These are phyloP conservation scores for Melanostoma scalare DNA, from an alignment of 2,888 invertebrate species.

Conservation along the genomic window DNA sequence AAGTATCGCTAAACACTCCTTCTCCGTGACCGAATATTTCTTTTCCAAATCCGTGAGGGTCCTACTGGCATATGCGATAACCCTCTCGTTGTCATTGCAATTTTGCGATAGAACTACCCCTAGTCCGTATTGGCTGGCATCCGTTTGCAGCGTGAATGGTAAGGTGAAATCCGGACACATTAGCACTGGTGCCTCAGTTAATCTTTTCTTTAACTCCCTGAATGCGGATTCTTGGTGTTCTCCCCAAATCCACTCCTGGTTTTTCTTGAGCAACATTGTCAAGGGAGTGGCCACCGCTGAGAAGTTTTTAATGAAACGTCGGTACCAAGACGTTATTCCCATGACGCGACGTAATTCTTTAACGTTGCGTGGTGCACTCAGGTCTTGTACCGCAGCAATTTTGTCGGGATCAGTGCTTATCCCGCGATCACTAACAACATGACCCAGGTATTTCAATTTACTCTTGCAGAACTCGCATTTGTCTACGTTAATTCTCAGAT, in stretches of 20 bases:
- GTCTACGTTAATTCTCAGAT: background rate
- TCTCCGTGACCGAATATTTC: background rate
- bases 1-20: background rate
- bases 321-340: conserved; percentile 45
- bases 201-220: conserved; percentile 16
- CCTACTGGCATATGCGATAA: background rate
- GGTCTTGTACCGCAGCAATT: conserved; percentile 18
- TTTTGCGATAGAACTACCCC: background rate
- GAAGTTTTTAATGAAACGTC: conserved; percentile 44
- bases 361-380: conserved; percentile 14
- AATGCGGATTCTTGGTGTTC: conserved; percentile 33
- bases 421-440: conserved; percentile 31
- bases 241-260: conserved; percentile 36
- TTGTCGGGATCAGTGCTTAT: conserved; percentile 44
- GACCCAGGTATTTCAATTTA: conserved; percentile 29
- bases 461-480: conserved; percentile 21
- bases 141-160: conserved; percentile 43
- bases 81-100: no score
- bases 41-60: background rate
- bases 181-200: conserved; percentile 44
- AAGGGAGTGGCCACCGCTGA: conserved; percentile 9
- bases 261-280: conserved; percentile 43
- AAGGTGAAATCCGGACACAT: conserved; percentile 34
- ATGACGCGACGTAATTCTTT: conserved; percentile 23
- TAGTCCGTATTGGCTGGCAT: conserved; percentile 21